Evolutionary conservation across 2,113 vertebrate species (phyloP).

Genomic region (Sardina pilchardus): DNA sequence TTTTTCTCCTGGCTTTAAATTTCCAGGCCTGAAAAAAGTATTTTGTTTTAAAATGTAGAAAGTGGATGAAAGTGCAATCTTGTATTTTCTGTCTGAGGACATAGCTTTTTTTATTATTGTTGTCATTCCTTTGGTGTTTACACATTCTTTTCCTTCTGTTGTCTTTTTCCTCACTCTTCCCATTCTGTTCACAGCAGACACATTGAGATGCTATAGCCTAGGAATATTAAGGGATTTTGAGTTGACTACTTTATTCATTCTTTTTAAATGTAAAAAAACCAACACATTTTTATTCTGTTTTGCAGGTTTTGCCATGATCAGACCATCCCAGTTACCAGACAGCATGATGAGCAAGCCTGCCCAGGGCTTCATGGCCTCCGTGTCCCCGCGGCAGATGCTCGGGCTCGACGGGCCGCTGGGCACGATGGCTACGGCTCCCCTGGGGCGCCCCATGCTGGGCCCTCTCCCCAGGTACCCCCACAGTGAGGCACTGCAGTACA

Average conservation of each 20-base stretch:
- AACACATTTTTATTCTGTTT: conserved; percentile 2
- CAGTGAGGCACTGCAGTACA: conserved; percentile 69
- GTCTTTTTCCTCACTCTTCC: neutral
- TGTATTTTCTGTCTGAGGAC: too few relatives aligned
- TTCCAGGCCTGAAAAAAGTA: too few relatives aligned
- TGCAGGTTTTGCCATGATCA: conserved; percentile 50
- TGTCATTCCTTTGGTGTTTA: neutral
- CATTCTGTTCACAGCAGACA: neutral
- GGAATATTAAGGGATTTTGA: neutral
- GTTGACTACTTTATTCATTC: neutral
- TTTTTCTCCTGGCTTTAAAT: too few relatives aligned
- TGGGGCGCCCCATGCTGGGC: conserved; percentile 62
- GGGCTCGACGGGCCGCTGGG: conserved; percentile 60
- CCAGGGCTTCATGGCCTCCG: conserved; percentile 60
- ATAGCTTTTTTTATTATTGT: neutral
- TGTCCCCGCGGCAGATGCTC: conserved; percentile 75
- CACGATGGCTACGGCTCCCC: conserved; percentile 13
- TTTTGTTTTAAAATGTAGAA: too few relatives aligned
- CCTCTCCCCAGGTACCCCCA: conserved; percentile 50
- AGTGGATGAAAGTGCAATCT: neutral
- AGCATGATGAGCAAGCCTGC: conserved; percentile 76
- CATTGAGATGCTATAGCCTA: neutral
- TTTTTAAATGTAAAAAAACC: neutral
- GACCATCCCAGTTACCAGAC: conserved; percentile 41
- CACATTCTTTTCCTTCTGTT: neutral